phyloP scores from a whole-genome alignment of 1,140 invertebrate species.

The Pemphigus obesinymphae region DNA sequence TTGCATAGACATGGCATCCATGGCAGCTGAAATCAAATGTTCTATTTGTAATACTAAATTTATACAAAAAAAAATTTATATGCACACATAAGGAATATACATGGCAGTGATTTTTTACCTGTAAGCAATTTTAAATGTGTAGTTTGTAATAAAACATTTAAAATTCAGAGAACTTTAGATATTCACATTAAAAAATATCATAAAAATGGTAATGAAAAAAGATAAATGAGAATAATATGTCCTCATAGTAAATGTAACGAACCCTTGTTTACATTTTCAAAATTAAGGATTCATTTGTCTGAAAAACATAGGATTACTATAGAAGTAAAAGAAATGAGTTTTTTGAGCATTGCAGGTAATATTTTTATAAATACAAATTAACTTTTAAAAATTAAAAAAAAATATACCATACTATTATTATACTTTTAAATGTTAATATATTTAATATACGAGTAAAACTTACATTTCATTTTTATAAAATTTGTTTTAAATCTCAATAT shows the following conservation, averaged over 20 bases:
- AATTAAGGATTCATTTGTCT: background rate
- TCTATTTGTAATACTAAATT: background rate
- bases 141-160: background rate
- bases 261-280: background rate
- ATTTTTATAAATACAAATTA: background rate
- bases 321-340: background rate
- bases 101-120: background rate
- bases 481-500: too few species aligned
- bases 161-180: conserved; percentile 9
- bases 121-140: background rate
- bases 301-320: background rate
- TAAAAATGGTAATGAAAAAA: background rate
- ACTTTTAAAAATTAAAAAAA: too few species aligned
- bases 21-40: background rate
- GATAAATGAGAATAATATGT: background rate
- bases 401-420: too few species aligned
- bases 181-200: background rate
- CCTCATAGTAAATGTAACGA: background rate
- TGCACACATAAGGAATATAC: background rate
- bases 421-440: too few species aligned
- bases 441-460: too few species aligned
- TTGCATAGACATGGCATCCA: background rate
- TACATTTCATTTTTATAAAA: too few species aligned
- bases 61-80: background rate
- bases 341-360: conserved; percentile 1